A percentile compares a stretch with the other conserved stretches of the same genome.
These are phyloP conservation scores for Ophiodon elongatus DNA, from an alignment of 2,113 vertebrate species.

Conservation along the genomic window DNA sequence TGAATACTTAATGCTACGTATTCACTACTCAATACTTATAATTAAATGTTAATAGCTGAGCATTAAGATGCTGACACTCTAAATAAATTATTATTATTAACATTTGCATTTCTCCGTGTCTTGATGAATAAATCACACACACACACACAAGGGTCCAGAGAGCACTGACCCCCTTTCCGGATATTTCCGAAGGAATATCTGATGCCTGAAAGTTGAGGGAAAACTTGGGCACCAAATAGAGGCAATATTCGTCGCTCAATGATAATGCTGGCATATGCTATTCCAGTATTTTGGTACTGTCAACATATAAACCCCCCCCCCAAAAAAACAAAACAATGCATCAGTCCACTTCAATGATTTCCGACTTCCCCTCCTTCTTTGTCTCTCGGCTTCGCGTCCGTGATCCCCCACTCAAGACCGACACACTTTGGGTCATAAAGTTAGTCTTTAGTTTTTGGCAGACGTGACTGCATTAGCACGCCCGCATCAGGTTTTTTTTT, in stretches of 20 bases:
- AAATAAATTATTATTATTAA: conserved; percentile 20
- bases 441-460: too few relatives aligned
- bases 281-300: background rate
- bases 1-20: too few relatives aligned
- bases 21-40: background rate
- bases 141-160: background rate
- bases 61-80: background rate
- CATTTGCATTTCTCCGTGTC: background rate
- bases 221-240: background rate
- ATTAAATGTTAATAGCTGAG: background rate
- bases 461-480: too few relatives aligned
- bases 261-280: background rate
- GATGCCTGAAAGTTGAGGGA: background rate
- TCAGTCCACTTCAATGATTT: background rate
- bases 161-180: background rate
- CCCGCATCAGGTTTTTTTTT: too few relatives aligned
- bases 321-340: background rate
- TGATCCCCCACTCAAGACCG: background rate
- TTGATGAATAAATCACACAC: conserved; percentile 6
- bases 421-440: background rate
- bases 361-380: background rate
- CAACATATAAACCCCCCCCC: too few relatives aligned
- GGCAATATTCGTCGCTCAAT: background rate
- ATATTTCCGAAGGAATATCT: background rate
- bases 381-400: background rate